Percentiles rank a stretch among this genome's conserved stretches.
Conservation (phyloP, 2,888 invertebrate species). For the Clanis bilineata region DNA sequence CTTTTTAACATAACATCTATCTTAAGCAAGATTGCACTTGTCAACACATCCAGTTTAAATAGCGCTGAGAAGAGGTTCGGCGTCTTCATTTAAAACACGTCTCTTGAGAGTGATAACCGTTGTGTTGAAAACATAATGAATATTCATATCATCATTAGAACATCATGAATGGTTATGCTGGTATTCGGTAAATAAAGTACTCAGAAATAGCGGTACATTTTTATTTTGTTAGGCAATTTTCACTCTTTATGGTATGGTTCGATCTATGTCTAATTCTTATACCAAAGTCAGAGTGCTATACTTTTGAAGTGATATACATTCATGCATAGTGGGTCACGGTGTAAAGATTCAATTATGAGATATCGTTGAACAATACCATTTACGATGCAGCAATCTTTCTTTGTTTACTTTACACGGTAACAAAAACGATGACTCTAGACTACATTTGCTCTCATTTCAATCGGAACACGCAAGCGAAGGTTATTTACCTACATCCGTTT, state of each 20-base stretch:
- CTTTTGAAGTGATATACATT: constrained; percentile 38
- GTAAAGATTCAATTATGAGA: constrained; percentile 73
- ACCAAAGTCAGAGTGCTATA: constrained; percentile 8
- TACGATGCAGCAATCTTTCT: constrained; percentile 62
- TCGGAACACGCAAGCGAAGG: neutral
- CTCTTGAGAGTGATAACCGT: constrained; percentile 40
- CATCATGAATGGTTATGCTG: constrained; percentile 41
- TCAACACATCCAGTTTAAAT: neutral
- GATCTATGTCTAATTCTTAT: constrained; percentile 19
- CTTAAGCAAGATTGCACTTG: neutral
- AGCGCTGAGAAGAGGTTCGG: neutral
- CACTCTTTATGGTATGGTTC: constrained; percentile 1
- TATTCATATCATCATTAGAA: constrained; percentile 53
- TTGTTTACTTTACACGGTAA: constrained; percentile 67
- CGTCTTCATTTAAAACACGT: constrained; percentile 2
- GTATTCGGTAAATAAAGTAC: constrained; percentile 15
- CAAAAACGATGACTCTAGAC: constrained; percentile 50
- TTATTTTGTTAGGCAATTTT: neutral
- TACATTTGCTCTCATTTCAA: constrained; percentile 15
- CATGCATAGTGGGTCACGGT: constrained; percentile 54
- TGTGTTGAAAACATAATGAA: constrained; percentile 42
- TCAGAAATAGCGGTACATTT: constrained; percentile 8
- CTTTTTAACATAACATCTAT: neutral
- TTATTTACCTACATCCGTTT: constrained; percentile 6
- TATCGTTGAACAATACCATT: constrained; percentile 68